Percentiles rank a stretch among this genome's conserved stretches.
Evolutionary conservation across 2,888 invertebrate genomes (phyloP).

Genomic region (Hirtodrosophila alboralis): DNA sequence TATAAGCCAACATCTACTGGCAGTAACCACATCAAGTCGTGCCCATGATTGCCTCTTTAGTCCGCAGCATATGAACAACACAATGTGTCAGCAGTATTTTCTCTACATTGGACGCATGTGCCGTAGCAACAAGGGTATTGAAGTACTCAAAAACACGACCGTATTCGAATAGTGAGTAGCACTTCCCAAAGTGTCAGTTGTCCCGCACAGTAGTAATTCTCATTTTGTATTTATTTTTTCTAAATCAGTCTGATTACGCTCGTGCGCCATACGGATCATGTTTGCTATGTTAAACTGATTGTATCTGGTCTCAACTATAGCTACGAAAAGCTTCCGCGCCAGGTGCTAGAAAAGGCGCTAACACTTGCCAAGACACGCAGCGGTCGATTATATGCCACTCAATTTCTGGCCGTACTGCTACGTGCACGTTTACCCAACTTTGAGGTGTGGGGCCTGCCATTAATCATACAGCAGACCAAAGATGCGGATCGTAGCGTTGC

Average conservation of each 20-base stretch:
- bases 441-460: constrained; percentile 93
- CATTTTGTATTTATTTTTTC: neutral
- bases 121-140: constrained; percentile 88
- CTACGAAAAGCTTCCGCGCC: constrained; percentile 86
- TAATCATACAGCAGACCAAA: constrained; percentile 92
- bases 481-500: constrained; percentile 93
- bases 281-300: constrained; percentile 96
- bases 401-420: constrained; percentile 94
- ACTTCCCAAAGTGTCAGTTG: neutral
- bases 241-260: constrained; percentile 89
- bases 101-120: constrained; percentile 95
- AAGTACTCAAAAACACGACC: constrained; percentile 89
- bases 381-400: constrained; percentile 93
- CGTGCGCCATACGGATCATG: constrained; percentile 92
- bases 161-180: constrained; percentile 89
- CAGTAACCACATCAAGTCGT: constrained; percentile 89
- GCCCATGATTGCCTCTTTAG: constrained; percentile 95
- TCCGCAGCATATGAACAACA: constrained; percentile 93
- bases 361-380: constrained; percentile 85
- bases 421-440: constrained; percentile 89
- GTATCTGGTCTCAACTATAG: constrained; percentile 96
- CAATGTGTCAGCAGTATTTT: constrained; percentile 97
- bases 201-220: neutral
- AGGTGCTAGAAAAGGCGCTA: constrained; percentile 85
- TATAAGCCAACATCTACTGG: constrained; percentile 89